Percentiles rank a stretch among this genome's conserved stretches.
Conservation (phyloP, 2,888 invertebrate genomes). For the Luperina testacea region DNA sequence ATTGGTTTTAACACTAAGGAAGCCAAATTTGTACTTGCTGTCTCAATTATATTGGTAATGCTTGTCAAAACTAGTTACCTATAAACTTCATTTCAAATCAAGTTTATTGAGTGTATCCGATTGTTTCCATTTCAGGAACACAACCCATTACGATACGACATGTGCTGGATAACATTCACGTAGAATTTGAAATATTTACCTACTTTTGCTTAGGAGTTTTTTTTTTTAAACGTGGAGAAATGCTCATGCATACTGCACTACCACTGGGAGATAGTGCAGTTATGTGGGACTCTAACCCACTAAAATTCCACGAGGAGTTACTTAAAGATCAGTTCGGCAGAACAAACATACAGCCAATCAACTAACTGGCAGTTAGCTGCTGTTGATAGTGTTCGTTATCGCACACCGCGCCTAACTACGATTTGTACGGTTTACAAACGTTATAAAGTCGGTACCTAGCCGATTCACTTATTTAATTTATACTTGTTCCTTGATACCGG, state of each 20-base stretch:
- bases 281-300: too few species aligned
- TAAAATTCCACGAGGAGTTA: too few species aligned
- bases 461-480: constrained; percentile 70
- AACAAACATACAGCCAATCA: constrained; percentile 54
- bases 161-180: constrained; percentile 11
- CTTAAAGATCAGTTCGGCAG: constrained; percentile 59
- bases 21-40: neutral
- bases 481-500: constrained; percentile 61
- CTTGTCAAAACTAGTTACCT: neutral
- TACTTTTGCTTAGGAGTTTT: constrained; percentile 15
- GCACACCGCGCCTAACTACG: constrained; percentile 73
- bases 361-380: constrained; percentile 56
- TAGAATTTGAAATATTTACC: neutral
- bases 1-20: neutral
- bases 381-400: constrained; percentile 78
- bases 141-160: constrained; percentile 16
- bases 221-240: too few species aligned
- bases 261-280: too few species aligned
- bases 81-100: neutral
- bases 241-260: too few species aligned
- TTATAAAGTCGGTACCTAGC: constrained; percentile 51
- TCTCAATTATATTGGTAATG: neutral
- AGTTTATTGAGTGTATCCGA: constrained; percentile 20
- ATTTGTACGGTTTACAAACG: constrained; percentile 73
- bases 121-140: constrained; percentile 29